These are phyloP conservation scores for Poeciliopsis turneri DNA, from an alignment of 2,797 vertebrate genomes.

Conservation along the genomic window DNA sequence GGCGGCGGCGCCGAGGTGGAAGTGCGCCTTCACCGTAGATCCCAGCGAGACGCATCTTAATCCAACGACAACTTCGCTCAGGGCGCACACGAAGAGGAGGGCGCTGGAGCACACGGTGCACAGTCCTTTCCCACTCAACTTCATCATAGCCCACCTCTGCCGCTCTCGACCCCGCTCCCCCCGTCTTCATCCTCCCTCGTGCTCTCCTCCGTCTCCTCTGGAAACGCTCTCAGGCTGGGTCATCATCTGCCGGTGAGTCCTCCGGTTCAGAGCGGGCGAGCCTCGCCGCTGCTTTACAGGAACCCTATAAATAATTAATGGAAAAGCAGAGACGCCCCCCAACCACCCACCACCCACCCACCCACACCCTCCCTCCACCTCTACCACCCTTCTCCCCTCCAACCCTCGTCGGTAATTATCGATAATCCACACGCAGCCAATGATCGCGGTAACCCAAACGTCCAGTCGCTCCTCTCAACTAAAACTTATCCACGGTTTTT, in stretches of 20 bases:
- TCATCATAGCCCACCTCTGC: slow-evolving; percentile 93
- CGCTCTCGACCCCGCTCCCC: slow-evolving; percentile 81
- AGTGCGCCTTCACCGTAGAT: slow-evolving; percentile 88
- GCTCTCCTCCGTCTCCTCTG: slow-evolving; percentile 83
- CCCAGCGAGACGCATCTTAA: slow-evolving; percentile 92
- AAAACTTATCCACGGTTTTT: slow-evolving; percentile 34
- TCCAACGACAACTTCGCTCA: slow-evolving; percentile 92
- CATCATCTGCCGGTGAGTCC: slow-evolving; percentile 79
- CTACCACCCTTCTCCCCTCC: too few relatives aligned
- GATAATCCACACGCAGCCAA: slow-evolving; percentile 44
- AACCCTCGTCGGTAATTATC: slow-evolving; percentile 40
- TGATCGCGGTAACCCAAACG: slow-evolving; percentile 23
- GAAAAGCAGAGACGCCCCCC: slow-evolving; percentile 44
- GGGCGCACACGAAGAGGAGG: slow-evolving; percentile 93
- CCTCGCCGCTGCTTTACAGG: slow-evolving; percentile 65
- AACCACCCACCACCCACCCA: too few relatives aligned
- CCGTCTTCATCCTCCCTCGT: slow-evolving; percentile 90
- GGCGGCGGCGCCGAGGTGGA: slow-evolving; percentile 89
- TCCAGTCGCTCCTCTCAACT: slow-evolving; percentile 19
- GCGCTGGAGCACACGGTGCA: slow-evolving; percentile 93
- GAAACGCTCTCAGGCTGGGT: slow-evolving; percentile 80
- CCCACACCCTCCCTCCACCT: too few relatives aligned
- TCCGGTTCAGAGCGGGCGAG: slow-evolving; percentile 74
- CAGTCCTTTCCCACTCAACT: slow-evolving; percentile 95
- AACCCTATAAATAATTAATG: slow-evolving; percentile 83